Evolutionary conservation across 2,797 vertebrate genomes (phyloP).

Genomic region (Lateolabrax maculatus): DNA sequence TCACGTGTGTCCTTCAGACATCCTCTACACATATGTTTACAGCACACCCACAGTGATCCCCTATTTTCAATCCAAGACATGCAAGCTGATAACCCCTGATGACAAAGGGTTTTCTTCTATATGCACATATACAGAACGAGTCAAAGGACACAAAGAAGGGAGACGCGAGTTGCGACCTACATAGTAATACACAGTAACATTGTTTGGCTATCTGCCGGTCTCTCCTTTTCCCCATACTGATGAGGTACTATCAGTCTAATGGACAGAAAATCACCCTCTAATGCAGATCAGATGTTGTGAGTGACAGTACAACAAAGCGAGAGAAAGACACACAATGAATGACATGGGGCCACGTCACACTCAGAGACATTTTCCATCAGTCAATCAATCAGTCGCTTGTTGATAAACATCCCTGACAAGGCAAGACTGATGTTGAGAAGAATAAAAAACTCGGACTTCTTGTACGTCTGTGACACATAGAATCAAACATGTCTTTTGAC

Average conservation of each 20-base stretch:
- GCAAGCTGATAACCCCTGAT: constrained; percentile 38
- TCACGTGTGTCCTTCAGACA: constrained; percentile 61
- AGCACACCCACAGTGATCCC: constrained; percentile 17
- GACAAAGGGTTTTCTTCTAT: constrained; percentile 26
- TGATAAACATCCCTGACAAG: constrained; percentile 48
- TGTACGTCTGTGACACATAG: background rate
- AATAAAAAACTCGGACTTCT: background rate
- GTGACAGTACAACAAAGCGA: constrained; percentile 44
- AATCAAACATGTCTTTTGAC: constrained; percentile 24
- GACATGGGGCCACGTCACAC: constrained; percentile 44
- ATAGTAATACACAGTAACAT: constrained; percentile 24
- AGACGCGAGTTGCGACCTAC: constrained; percentile 9
- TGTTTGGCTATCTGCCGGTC: constrained; percentile 32
- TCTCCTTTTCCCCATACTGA: constrained; percentile 40
- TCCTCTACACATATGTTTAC: constrained; percentile 51
- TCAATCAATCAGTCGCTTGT: constrained; percentile 43
- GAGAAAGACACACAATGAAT: constrained; percentile 27
- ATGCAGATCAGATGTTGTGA: constrained; percentile 70
- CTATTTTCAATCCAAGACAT: constrained; percentile 38
- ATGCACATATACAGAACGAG: constrained; percentile 16
- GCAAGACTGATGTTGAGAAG: constrained; percentile 3
- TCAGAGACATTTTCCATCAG: constrained; percentile 46
- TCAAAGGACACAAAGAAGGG: constrained; percentile 33
- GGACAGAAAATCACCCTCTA: constrained; percentile 65
- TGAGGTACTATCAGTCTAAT: constrained; percentile 59